Conservation (phyloP, 2,113 vertebrate genomes). For the Oncorhynchus nerka region DNA sequence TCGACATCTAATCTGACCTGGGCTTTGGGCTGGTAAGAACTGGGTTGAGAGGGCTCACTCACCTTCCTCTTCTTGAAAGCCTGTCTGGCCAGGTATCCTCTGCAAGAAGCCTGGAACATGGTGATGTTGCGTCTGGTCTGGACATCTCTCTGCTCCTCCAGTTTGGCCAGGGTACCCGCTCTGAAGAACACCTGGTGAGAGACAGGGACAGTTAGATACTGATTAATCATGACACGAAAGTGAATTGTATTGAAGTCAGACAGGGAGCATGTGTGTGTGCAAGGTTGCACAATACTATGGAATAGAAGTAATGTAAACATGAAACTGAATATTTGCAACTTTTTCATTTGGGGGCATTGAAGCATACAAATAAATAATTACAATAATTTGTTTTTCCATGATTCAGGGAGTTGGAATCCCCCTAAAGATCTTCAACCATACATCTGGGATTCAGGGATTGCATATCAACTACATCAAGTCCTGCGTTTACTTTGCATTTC, state of each 20-base stretch:
- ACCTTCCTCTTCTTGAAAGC: slow-evolving; percentile 98
- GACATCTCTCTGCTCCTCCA: slow-evolving; percentile 92
- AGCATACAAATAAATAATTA: neutral
- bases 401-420: neutral
- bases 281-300: neutral
- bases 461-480: slow-evolving; percentile 7
- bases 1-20: neutral
- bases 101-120: slow-evolving; percentile 91
- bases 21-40: neutral
- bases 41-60: slow-evolving; percentile 7
- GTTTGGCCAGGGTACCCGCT: slow-evolving; percentile 83
- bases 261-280: neutral
- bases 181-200: slow-evolving; percentile 89
- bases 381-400: neutral
- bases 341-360: neutral
- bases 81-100: slow-evolving; percentile 90
- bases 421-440: neutral
- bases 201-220: neutral
- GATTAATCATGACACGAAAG: neutral
- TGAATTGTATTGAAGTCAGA: neutral
- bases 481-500: slow-evolving; percentile 23
- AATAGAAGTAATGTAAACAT: neutral
- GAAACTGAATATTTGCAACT: neutral
- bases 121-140: slow-evolving; percentile 90
- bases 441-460: neutral